Conservation (phyloP, 2,888 invertebrate species). For the Anodontia alba region DNA sequence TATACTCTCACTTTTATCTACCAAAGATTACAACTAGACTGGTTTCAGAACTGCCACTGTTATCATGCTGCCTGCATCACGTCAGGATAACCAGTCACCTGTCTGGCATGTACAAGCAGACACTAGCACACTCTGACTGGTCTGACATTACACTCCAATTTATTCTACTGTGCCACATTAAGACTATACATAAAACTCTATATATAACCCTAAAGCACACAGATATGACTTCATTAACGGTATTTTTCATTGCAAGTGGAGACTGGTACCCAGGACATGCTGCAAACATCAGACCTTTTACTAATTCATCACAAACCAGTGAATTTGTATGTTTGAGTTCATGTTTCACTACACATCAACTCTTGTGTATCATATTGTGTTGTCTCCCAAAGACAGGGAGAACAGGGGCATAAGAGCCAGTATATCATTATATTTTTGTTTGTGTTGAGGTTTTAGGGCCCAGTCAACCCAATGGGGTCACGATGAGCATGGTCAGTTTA, state of each 20-base stretch:
- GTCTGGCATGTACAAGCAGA: neutral
- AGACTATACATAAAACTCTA: neutral
- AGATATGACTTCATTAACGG: neutral
- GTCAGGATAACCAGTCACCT: neutral
- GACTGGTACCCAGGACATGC: constrained; percentile 4
- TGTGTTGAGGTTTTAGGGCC: too few species aligned
- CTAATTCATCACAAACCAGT: constrained; percentile 60
- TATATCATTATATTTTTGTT: too few species aligned
- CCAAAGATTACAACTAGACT: too few species aligned
- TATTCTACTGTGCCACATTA: constrained; percentile 2
- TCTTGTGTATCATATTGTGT: too few species aligned
- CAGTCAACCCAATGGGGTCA: too few species aligned
- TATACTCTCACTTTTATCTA: too few species aligned
- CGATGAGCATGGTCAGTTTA: too few species aligned
- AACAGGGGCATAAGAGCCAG: too few species aligned
- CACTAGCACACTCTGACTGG: neutral
- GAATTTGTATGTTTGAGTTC: too few species aligned
- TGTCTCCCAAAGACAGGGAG: too few species aligned
- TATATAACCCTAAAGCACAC: neutral
- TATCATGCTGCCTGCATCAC: constrained; percentile 32
- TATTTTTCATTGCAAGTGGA: neutral
- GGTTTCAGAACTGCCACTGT: constrained; percentile 49
- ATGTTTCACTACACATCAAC: too few species aligned
- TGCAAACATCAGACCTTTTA: constrained; percentile 62
- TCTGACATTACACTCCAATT: neutral